A percentile compares a stretch with the other conserved stretches of the same genome.
phyloP scores from a whole-genome alignment of 2,888 invertebrate genomes.

The Stramonita haemastoma region DNA sequence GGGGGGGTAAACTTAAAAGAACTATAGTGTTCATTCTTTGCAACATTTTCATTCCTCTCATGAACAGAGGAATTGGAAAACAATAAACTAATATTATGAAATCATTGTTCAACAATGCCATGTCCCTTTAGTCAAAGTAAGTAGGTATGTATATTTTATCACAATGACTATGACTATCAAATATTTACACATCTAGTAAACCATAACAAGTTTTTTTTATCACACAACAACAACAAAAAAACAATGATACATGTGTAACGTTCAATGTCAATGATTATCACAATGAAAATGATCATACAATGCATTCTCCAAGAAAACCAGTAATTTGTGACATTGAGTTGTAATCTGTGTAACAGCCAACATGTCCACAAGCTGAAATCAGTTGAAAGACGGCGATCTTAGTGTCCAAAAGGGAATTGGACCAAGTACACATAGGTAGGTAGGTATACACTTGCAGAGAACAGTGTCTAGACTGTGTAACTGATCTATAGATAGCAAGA shows the following conservation, averaged over 20 bases:
- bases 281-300: neutral
- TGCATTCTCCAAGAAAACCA: neutral
- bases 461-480: no score
- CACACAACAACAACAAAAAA: neutral
- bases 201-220: neutral
- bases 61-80: no score
- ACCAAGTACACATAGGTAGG: no score
- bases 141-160: neutral
- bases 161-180: neutral
- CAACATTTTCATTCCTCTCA: no score
- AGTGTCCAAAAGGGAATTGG: neutral
- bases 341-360: neutral
- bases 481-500: no score
- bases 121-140: neutral
- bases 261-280: constrained; percentile 11
- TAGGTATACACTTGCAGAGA: no score
- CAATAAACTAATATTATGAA: neutral
- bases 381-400: neutral
- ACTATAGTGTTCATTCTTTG: no score
- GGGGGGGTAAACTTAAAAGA: no score
- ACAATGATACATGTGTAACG: neutral
- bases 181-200: constrained; percentile 1
- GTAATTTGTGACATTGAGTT: constrained; percentile 2
- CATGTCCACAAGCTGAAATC: no score
- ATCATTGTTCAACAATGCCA: neutral